Percentiles rank a stretch among this genome's conserved stretches.
Evolutionary conservation across 2,888 invertebrate species (phyloP).

Genomic region (Leuctra nigra): DNA sequence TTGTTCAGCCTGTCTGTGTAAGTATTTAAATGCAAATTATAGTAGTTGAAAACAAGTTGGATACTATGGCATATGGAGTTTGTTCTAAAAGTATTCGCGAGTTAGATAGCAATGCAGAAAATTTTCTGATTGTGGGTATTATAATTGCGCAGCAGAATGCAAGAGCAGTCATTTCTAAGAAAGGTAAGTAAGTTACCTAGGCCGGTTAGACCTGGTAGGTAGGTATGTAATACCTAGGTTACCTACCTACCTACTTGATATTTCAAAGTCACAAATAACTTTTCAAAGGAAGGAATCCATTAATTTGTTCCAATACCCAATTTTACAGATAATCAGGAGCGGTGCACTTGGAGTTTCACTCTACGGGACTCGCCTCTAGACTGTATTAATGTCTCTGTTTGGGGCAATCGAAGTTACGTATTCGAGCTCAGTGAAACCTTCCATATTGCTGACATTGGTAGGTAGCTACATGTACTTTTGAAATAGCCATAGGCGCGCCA

Average conservation of each 20-base stretch:
- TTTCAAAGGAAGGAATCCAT: too few species aligned
- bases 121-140: slow-evolving; percentile 46
- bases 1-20: too few species aligned
- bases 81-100: background rate
- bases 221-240: too few species aligned
- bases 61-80: background rate
- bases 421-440: slow-evolving; percentile 54
- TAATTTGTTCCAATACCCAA: too few species aligned
- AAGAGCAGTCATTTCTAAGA: slow-evolving; percentile 45
- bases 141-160: slow-evolving; percentile 60
- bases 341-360: slow-evolving; percentile 71
- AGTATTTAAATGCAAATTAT: too few species aligned
- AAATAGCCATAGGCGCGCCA: too few species aligned
- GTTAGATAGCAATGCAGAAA: slow-evolving; percentile 24
- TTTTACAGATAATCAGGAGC: slow-evolving; percentile 33
- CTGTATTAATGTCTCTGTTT: slow-evolving; percentile 67
- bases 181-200: slow-evolving; percentile 35
- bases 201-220: too few species aligned
- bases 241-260: too few species aligned
- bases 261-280: too few species aligned
- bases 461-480: too few species aligned
- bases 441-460: slow-evolving; percentile 64
- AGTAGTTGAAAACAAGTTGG: background rate
- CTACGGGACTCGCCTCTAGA: slow-evolving; percentile 64
- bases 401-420: slow-evolving; percentile 61